These are phyloP conservation scores for Mus spicilegus DNA, from an alignment of 2,113 vertebrate genomes.

Conservation along the genomic window DNA sequence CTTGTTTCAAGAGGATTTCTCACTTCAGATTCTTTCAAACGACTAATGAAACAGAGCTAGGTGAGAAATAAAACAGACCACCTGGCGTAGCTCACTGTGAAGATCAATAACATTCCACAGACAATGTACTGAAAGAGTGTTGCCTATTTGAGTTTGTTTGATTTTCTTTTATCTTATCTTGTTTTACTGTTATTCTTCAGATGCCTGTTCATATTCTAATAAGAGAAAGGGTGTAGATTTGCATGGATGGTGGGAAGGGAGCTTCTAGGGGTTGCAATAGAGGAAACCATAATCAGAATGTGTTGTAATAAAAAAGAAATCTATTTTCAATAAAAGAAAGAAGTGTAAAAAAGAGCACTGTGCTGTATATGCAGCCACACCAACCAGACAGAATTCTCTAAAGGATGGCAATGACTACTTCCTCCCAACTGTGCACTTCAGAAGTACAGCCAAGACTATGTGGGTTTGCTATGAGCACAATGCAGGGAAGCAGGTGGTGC, in stretches of 20 bases:
- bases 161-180: background rate
- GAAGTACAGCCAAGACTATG: background rate
- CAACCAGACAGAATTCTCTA: background rate
- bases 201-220: background rate
- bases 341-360: background rate
- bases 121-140: background rate
- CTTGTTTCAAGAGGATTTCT: background rate
- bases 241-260: too few relatives aligned
- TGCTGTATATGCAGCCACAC: background rate
- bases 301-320: background rate
- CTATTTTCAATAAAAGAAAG: background rate
- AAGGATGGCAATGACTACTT: background rate
- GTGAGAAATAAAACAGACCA: background rate
- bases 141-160: background rate
- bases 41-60: background rate
- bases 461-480: background rate
- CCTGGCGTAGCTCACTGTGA: background rate
- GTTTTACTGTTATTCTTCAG: background rate
- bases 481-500: background rate
- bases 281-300: background rate
- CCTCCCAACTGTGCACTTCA: background rate
- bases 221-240: background rate
- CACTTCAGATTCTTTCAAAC: background rate
- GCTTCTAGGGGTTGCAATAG: too few relatives aligned
- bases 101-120: background rate